Evolutionary conservation across 1,140 invertebrate species (phyloP), one percentile per base, ranked within the genome.

Genomic region (Lamellibrachia luymesi): DNA sequence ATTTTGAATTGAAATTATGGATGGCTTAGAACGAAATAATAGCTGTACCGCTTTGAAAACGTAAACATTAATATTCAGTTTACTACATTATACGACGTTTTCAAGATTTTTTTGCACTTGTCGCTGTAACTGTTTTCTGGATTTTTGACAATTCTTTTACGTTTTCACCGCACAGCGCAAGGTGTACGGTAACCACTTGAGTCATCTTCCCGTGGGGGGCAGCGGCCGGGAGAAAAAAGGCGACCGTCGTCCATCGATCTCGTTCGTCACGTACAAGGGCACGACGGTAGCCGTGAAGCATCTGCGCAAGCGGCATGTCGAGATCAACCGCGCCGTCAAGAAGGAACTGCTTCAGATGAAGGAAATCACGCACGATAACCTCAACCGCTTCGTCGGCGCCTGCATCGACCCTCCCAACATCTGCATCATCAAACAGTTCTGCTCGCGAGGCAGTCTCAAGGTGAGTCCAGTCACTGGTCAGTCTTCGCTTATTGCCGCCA

Each of bases 321-420:
- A 94, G 91, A 51, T 94, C 50, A 94, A 52, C 38, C 51, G 93
- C 1, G 92, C 92, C n/a, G 92, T 94, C 89, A 94, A 94, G 91
- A 94, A 93, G 90, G 93, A 94, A 51, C 89, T 94, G 90, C 91
- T 92, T 27, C 92, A 92, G 50, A 94, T 94, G 92, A 94, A 90
- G 90, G 93, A 94, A 51, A 56, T 94, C 91, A 56, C 93, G 25
- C 92, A 94, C 51, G 93, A 94, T 95, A 93, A 95, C 94, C 49
- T 94, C 51, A 93, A 94, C 90, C 64, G 93, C 90, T 94, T 94
- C 89, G 91, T 92, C 92, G 92, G 92, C 8, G 92, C 94, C 22
- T 93, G 94, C 52, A 92, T 94, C 49, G 93, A 94, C n/a, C 92
- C 92, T 49, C 90, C 91, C 22, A 90, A 93, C 50, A 91, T 94